Evolutionary conservation across 2,797 vertebrate genomes (phyloP).

Genomic region (Pipistrellus pygmaeus): DNA sequence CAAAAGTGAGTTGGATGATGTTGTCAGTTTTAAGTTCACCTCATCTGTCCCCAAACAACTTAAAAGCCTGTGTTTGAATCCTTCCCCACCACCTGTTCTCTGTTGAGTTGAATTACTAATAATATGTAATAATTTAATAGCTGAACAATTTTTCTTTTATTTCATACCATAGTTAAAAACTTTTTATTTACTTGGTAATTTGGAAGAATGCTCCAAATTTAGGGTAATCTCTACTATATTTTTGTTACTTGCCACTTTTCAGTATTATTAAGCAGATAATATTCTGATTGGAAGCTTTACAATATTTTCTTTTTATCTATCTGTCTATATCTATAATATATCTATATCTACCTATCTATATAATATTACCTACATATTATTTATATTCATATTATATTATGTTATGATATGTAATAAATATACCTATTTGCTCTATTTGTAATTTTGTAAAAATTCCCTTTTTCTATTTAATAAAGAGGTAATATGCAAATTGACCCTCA

Average conservation of each 20-base stretch:
- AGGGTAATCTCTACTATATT: no score
- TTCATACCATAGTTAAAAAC: background rate
- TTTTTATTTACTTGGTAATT: conserved; percentile 12
- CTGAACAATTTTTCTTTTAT: no score
- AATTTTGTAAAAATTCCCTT: background rate
- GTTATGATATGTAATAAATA: background rate
- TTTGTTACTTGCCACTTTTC: no score
- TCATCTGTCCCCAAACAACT: background rate
- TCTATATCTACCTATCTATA: no score
- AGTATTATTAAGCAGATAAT: no score
- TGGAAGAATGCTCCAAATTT: background rate
- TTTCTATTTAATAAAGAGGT: no score
- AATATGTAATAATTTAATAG: no score
- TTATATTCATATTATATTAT: background rate
- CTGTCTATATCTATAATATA: no score
- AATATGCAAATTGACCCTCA: no score
- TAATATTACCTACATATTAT: no score
- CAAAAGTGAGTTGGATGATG: background rate
- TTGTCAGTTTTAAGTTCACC: background rate
- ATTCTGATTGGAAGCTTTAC: no score
- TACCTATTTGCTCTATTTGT: background rate
- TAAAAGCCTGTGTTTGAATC: background rate
- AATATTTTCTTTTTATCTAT: no score
- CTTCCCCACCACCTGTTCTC: background rate
- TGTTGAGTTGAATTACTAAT: background rate